Evolutionary conservation across 2,113 vertebrate genomes (phyloP).

Genomic region (Suricata suricatta): DNA sequence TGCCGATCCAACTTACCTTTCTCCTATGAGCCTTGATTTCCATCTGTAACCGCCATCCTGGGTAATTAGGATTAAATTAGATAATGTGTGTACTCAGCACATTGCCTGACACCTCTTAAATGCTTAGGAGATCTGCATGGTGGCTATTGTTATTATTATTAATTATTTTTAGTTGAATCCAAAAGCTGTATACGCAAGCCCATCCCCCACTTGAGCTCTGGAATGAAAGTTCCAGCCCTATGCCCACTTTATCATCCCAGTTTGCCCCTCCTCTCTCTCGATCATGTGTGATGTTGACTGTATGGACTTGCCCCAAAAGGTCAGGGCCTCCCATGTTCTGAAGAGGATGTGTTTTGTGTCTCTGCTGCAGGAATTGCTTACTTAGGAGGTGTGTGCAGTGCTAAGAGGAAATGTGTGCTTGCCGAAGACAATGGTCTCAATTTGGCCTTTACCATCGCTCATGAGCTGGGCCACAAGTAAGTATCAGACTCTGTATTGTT

Average conservation of each 20-base stretch:
- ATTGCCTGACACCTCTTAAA: fast-evolving
- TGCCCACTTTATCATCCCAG: fast-evolving
- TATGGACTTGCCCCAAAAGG: background rate
- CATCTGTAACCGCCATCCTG: background rate
- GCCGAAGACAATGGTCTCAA: conserved; percentile 98
- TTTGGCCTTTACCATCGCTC: conserved; percentile 98
- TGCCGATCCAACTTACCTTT: background rate
- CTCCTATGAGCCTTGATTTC: background rate
- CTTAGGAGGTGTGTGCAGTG: conserved; percentile 95
- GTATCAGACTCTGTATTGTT: conserved; percentile 64
- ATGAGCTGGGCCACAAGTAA: conserved; percentile 99
- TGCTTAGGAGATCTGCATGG: background rate
- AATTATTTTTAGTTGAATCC: background rate
- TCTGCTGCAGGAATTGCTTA: conserved; percentile 94
- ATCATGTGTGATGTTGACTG: background rate
- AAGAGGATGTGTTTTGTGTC: conserved; percentile 73
- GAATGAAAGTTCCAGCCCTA: background rate
- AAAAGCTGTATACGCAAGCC: background rate
- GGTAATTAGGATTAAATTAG: background rate
- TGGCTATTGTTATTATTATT: no score
- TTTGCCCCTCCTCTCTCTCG: background rate
- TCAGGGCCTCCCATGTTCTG: conserved; percentile 24
- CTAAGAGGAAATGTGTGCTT: conserved; percentile 96
- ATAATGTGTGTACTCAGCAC: no score
- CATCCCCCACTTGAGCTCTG: fast-evolving